These are phyloP conservation scores for Fissipunctia ypsillon DNA, from an alignment of 2,888 invertebrate species.

Conservation along the genomic window DNA sequence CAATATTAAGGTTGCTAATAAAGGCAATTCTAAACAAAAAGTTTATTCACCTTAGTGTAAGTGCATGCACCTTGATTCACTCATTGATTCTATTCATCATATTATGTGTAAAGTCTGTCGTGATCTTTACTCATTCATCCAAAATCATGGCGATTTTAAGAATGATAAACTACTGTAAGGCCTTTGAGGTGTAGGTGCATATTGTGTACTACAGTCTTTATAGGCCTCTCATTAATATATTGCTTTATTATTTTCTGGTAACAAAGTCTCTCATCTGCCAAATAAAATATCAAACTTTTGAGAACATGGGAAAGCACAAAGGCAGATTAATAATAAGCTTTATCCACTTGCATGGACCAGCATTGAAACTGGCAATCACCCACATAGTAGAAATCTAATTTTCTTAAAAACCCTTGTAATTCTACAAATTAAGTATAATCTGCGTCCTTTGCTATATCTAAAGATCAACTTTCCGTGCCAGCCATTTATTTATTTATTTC, in stretches of 20 bases:
- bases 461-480: neutral
- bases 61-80: neutral
- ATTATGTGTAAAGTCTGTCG: neutral
- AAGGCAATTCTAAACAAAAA: neutral
- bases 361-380: neutral
- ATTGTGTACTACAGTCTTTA: too few relatives aligned
- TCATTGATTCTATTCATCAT: neutral
- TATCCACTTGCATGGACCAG: neutral
- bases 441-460: neutral
- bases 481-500: too few relatives aligned
- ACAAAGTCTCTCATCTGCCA: neutral
- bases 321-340: neutral
- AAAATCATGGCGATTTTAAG: neutral
- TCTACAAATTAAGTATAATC: neutral
- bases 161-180: too few relatives aligned
- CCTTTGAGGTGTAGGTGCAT: neutral
- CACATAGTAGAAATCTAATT: neutral
- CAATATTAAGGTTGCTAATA: neutral
- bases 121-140: neutral
- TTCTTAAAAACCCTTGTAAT: neutral
- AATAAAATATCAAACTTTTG: slow-evolving; percentile 2
- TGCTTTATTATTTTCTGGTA: neutral
- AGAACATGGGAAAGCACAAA: neutral
- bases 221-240: neutral
- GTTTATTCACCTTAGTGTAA: neutral